Conservation (phyloP, 2,888 invertebrate genomes). For the Panzeria rudis region DNA sequence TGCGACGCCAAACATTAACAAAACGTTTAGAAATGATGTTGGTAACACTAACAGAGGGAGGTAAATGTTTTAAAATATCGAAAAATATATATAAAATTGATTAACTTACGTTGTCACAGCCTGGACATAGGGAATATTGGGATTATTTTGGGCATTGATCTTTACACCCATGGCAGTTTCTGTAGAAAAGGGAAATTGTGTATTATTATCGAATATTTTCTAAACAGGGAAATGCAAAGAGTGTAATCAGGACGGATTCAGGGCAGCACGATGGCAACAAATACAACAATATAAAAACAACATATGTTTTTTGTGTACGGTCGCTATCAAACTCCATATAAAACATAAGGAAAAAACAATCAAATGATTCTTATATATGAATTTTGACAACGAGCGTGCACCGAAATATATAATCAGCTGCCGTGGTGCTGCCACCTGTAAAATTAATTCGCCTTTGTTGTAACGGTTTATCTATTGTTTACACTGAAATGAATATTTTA, state of each 20-base stretch:
- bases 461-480: background rate
- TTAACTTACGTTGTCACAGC: slow-evolving; percentile 87
- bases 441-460: no score
- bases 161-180: slow-evolving; percentile 82
- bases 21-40: slow-evolving; percentile 77
- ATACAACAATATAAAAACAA: no score
- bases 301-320: no score
- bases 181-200: slow-evolving; percentile 58
- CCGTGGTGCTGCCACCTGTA: no score
- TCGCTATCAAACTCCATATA: no score
- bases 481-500: background rate
- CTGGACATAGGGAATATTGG: slow-evolving; percentile 88
- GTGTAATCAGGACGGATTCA: no score
- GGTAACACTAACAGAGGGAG: slow-evolving; percentile 74
- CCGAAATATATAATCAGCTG: no score
- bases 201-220: background rate
- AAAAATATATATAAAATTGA: background rate
- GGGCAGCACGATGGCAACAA: no score
- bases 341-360: no score
- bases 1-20: slow-evolving; percentile 79
- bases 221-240: no score
- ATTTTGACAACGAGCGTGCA: no score
- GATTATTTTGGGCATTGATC: slow-evolving; percentile 85
- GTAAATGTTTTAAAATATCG: background rate
- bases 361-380: no score